Percentiles rank a stretch among this genome's conserved stretches.
Conservation (phyloP, 2,888 invertebrate species). For the Sinelater perroti region DNA sequence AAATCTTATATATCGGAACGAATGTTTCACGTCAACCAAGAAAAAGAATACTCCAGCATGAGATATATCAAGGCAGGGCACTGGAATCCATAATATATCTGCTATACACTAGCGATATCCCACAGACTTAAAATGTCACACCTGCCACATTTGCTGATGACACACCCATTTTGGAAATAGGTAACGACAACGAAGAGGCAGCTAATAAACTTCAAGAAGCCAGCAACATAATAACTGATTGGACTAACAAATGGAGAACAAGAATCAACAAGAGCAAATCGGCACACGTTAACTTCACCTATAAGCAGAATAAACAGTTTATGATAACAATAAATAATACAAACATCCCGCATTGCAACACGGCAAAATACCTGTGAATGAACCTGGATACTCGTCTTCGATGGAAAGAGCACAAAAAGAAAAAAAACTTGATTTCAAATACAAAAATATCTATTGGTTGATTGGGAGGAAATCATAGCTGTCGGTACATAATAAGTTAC, state of each 20-base stretch:
- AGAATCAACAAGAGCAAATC: no score
- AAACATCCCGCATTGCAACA: background rate
- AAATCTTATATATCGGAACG: slow-evolving; percentile 1
- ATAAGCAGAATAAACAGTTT: no score
- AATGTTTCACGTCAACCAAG: background rate
- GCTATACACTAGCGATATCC: slow-evolving; percentile 2
- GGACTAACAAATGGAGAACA: no score
- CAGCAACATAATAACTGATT: no score
- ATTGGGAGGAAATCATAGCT: no score
- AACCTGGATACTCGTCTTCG: slow-evolving; percentile 2
- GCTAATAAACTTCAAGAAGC: background rate
- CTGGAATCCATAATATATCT: no score
- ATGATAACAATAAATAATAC: no score
- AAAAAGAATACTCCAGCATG: background rate
- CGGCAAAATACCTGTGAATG: background rate
- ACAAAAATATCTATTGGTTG: no score
- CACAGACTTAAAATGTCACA: background rate
- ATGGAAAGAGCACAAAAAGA: background rate
- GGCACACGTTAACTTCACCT: no score
- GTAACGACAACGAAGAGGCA: background rate
- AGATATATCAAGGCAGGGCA: background rate
- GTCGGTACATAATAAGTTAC: no score
- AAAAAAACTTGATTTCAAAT: slow-evolving; percentile 2
- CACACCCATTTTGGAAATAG: background rate
- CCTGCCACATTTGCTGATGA: no score